Evolutionary conservation across 1,140 invertebrate genomes (phyloP).

Genomic region (Halictus rubicundus): DNA sequence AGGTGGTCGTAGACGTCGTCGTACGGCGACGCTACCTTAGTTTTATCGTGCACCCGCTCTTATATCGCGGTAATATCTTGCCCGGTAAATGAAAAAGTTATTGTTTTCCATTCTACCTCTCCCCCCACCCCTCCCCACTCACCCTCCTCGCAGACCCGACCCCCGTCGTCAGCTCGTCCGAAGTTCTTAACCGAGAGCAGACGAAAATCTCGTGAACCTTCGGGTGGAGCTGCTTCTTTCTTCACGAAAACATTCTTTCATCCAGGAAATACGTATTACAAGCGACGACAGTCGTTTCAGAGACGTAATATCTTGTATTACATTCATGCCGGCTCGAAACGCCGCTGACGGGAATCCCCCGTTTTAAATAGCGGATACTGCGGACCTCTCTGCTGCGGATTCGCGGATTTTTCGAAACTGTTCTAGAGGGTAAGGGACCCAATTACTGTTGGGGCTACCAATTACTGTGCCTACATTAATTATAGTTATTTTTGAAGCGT

Average conservation of each 20-base stretch:
- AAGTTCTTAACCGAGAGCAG: conserved; percentile 39
- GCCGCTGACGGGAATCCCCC: too few relatives aligned
- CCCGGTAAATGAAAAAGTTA: conserved; percentile 66
- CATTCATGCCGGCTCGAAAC: not conserved
- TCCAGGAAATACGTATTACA: conserved; percentile 10
- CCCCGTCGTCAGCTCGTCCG: conserved; percentile 3
- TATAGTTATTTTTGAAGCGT: too few relatives aligned
- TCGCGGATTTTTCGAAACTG: too few relatives aligned
- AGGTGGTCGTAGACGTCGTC: conserved; percentile 26
- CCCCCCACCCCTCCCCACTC: too few relatives aligned
- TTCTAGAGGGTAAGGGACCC: too few relatives aligned
- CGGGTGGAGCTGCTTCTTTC: not conserved
- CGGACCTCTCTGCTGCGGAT: too few relatives aligned
- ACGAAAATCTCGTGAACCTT: conserved; percentile 32
- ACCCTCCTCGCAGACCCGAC: not conserved
- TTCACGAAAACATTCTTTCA: conserved; percentile 10
- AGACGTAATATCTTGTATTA: conserved; percentile 7
- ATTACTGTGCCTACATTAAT: too few relatives aligned
- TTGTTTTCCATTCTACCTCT: conserved; percentile 63
- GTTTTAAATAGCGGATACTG: conserved; percentile 1
- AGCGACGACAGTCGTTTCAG: not conserved
- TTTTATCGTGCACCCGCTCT: conserved; percentile 59
- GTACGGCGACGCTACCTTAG: conserved; percentile 40
- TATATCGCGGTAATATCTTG: conserved; percentile 63
- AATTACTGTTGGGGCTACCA: too few relatives aligned